A percentile compares a stretch with the other conserved stretches of the same genome.
Conservation (phyloP, 2,797 vertebrate genomes). For the Oreonectes daqikongensis region DNA sequence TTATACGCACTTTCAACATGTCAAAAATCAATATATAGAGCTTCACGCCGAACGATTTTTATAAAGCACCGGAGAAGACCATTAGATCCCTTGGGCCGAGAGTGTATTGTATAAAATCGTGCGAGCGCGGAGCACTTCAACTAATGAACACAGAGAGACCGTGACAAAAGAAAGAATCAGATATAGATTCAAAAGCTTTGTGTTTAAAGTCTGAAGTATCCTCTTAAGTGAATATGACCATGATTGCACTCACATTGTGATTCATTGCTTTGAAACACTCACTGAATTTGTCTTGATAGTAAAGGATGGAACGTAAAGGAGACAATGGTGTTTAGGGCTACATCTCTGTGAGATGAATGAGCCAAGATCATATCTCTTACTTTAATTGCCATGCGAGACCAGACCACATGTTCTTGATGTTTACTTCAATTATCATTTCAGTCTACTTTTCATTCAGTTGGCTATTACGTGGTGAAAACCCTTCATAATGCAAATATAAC, state of each 20-base stretch:
- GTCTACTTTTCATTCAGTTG: no score
- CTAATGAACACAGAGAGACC: slow-evolving; percentile 21
- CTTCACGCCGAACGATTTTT: not conserved
- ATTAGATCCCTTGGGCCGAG: slow-evolving; percentile 4
- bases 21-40: slow-evolving; percentile 26
- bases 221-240: slow-evolving; percentile 51
- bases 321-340: slow-evolving; percentile 22
- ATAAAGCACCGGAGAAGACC: not conserved
- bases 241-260: slow-evolving; percentile 70
- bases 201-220: slow-evolving; percentile 55
- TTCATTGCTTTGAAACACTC: slow-evolving; percentile 59
- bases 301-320: slow-evolving; percentile 53
- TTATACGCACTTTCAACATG: slow-evolving; percentile 14
- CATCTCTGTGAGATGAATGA: slow-evolving; percentile 63
- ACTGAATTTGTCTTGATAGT: not conserved
- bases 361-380: slow-evolving; percentile 56
- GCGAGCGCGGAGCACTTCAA: not conserved
- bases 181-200: slow-evolving; percentile 40
- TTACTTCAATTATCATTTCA: not conserved
- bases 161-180: slow-evolving; percentile 9
- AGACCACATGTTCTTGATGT: not conserved
- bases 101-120: slow-evolving; percentile 32
- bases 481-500: no score
- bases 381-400: slow-evolving; percentile 32
- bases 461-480: no score